Evolutionary conservation across 1,140 invertebrate species (phyloP).

Genomic region (Ooceraea biroi): DNA sequence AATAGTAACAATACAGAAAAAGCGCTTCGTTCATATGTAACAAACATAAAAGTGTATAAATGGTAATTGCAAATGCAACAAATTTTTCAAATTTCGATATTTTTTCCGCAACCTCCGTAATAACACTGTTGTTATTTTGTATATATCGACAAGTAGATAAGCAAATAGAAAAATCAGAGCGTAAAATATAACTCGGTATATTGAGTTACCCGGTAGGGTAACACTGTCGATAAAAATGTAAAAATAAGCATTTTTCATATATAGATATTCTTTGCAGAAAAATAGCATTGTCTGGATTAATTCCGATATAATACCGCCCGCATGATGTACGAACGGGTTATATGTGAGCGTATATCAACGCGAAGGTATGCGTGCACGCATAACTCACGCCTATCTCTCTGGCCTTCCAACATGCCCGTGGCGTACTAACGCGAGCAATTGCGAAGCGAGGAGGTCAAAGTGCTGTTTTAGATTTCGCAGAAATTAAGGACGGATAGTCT

Average conservation of each 20-base stretch:
- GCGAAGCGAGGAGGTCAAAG: conserved; percentile 36
- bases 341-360: conserved; percentile 50
- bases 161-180: conserved; percentile 7
- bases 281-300: conserved; percentile 32
- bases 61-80: conserved; percentile 16
- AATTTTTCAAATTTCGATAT: conserved; percentile 22
- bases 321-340: conserved; percentile 33
- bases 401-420: conserved; percentile 58
- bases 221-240: conserved; percentile 1
- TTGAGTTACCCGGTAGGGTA: too few species aligned
- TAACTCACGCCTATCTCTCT: conserved; percentile 62
- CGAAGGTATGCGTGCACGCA: conserved; percentile 56
- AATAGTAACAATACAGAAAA: conserved; percentile 27
- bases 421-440: conserved; percentile 52
- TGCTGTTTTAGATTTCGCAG: conserved; percentile 17
- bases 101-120: neutral
- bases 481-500: conserved; percentile 18
- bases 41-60: conserved; percentile 30
- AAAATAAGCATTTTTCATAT: conserved; percentile 25
- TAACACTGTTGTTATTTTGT: neutral
- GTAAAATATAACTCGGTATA: neutral
- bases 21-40: neutral
- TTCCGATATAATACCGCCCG: conserved; percentile 45
- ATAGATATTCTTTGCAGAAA: conserved; percentile 13
- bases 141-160: conserved; percentile 22